These are phyloP conservation scores for Notodonta ziczac DNA, from an alignment of 2,888 invertebrate species.

Conservation along the genomic window DNA sequence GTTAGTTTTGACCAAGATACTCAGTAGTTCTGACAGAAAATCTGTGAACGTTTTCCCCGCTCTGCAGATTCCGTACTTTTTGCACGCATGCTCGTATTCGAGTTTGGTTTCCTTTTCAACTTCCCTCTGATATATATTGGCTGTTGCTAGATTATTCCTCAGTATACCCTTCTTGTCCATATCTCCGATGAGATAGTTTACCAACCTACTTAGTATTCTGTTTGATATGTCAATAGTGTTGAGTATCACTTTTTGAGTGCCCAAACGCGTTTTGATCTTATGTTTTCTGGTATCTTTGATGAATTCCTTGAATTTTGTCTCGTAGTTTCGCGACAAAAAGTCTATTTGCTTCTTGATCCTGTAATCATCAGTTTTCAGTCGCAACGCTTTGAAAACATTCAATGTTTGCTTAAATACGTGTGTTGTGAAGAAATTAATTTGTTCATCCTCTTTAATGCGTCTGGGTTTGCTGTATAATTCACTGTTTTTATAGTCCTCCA, in stretches of 20 bases:
- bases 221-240: slow-evolving; percentile 59
- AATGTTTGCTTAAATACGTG: slow-evolving; percentile 52
- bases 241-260: slow-evolving; percentile 55
- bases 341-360: slow-evolving; percentile 37
- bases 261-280: slow-evolving; percentile 53
- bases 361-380: slow-evolving; percentile 32
- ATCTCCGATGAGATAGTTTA: slow-evolving; percentile 44
- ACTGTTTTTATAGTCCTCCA: slow-evolving; percentile 6
- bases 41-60: slow-evolving; percentile 35
- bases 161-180: slow-evolving; percentile 28
- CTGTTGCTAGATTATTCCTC: slow-evolving; percentile 19
- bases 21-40: slow-evolving; percentile 41
- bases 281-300: slow-evolving; percentile 44
- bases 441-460: slow-evolving; percentile 44
- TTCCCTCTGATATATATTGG: slow-evolving; percentile 37
- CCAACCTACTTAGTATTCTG: slow-evolving; percentile 45
- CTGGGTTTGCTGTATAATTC: slow-evolving; percentile 20
- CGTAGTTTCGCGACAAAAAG: slow-evolving; percentile 40
- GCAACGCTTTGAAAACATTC: slow-evolving; percentile 48
- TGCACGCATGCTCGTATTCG: slow-evolving; percentile 49
- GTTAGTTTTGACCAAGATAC: slow-evolving; percentile 31
- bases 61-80: slow-evolving; percentile 52
- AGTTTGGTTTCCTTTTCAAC: slow-evolving; percentile 39
- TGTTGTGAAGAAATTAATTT: slow-evolving; percentile 46
- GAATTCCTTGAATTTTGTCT: slow-evolving; percentile 51